These are phyloP conservation scores for Drosophila bipectinata DNA, from an alignment of 1,140 invertebrate genomes.

Conservation along the genomic window DNA sequence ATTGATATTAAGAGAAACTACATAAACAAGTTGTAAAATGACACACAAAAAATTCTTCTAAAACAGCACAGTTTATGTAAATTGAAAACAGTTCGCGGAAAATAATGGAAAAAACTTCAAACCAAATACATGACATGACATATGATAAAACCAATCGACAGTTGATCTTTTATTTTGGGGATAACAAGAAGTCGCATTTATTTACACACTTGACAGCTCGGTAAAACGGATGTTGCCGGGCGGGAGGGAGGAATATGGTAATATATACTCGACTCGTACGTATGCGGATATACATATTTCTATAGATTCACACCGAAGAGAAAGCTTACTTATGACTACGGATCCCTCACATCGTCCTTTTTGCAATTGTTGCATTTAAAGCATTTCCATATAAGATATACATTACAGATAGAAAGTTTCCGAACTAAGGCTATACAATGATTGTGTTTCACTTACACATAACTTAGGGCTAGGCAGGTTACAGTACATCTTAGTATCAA, in stretches of 20 bases:
- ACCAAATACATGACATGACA: constrained; percentile 69
- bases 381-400: constrained; percentile 62
- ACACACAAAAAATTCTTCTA: constrained; percentile 54
- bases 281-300: constrained; percentile 32
- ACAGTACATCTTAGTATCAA: constrained; percentile 45
- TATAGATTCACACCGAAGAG: constrained; percentile 37
- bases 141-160: constrained; percentile 53
- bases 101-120: constrained; percentile 34
- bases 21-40: constrained; percentile 69
- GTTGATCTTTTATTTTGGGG: constrained; percentile 31
- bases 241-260: constrained; percentile 6
- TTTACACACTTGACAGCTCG: constrained; percentile 66
- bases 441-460: constrained; percentile 64
- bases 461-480: constrained; percentile 64
- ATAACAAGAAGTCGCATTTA: constrained; percentile 71
- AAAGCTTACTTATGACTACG: constrained; percentile 22
- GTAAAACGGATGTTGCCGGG: constrained; percentile 27
- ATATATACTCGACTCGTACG: constrained; percentile 41
- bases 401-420: constrained; percentile 34
- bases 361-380: constrained; percentile 79
- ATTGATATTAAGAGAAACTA: constrained; percentile 40
- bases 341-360: constrained; percentile 15
- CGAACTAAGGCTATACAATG: constrained; percentile 59
- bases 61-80: constrained; percentile 68
- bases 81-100: constrained; percentile 48